Base-by-base conservation (phyloP, 2,113 vertebrate genomes). In the Passer domesticus region DNA sequence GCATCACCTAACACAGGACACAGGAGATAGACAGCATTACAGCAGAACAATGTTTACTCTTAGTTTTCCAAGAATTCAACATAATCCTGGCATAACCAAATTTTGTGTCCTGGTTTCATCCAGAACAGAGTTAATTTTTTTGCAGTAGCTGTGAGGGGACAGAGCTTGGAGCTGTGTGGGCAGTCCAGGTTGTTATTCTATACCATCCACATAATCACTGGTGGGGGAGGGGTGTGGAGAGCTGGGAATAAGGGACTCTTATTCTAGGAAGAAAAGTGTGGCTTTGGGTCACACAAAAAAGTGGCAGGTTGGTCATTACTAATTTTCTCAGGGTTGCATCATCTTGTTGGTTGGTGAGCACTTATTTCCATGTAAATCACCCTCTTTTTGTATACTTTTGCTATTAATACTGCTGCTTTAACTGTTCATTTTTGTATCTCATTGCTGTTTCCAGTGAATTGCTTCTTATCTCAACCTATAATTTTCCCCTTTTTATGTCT, bases 211-310 rank as follows among this genome's bases (percentile, higher is more conserved):
- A 60, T 37, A 11, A 86, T 17, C 63, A 23, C 11, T 68, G 52
- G n/a, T 5, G 10, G 8, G n/a, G 9, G 4, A 18, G 4, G 25
- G 12, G 7, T 1, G 1, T 35, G n/a, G 56, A 52, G 27, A 31
- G 7, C 5, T 41, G 15, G 12, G 35, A 68, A 44, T 22, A 31
- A 31, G 18, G 9, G 6, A 52, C 9, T 59, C 52, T 73, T 15
- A 35, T 31, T 59, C 46, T 18, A 49, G 33, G 46, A 68, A 59
- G 46, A 37, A 37, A 44, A 44, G 16, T 11, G 9, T 52, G 17
- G 44, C 11, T 77, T 68, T 1, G 1, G 31, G 53, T 68, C 37
- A 37, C 37, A 27, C 17, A 44, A 20, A 66, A 22, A 31, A 50
- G 33, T 37, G 53, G 37, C 21, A 59, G 16, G 14, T 27, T 68